Conservation (phyloP, 2,797 vertebrate genomes). For the Rhynchotus rufescens region DNA sequence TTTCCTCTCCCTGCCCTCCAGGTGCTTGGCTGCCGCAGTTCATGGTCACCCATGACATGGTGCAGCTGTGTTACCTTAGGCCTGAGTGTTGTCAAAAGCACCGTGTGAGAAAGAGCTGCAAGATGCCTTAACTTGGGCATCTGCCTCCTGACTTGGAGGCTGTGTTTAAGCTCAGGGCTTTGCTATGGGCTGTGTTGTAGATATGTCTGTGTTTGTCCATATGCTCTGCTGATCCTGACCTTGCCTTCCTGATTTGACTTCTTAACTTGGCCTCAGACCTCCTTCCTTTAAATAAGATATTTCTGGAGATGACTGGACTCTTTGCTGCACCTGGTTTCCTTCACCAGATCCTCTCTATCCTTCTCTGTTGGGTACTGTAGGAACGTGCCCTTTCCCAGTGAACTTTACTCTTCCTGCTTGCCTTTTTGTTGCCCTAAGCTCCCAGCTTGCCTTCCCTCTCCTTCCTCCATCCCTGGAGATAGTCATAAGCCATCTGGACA, state of each 20-base stretch:
- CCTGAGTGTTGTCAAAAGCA: background rate
- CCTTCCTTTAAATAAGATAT: rapidly evolving
- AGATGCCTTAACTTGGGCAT: background rate
- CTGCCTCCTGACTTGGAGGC: background rate
- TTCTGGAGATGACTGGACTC: background rate
- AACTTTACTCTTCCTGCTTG: background rate
- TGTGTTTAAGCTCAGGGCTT: background rate
- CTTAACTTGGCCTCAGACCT: background rate
- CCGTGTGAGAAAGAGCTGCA: background rate
- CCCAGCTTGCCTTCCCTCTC: background rate
- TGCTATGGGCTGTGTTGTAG: background rate
- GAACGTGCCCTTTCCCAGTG: background rate
- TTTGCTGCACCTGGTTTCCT: background rate
- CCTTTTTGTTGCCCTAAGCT: background rate
- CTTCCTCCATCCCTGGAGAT: background rate
- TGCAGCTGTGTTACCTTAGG: background rate
- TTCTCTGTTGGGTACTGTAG: background rate
- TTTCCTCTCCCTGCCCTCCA: background rate
- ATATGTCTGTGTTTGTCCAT: background rate
- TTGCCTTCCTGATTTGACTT: background rate
- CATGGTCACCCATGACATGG: background rate
- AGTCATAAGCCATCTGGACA: background rate
- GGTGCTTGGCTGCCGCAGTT: background rate
- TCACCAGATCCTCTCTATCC: background rate
- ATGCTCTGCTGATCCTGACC: background rate